Evolutionary conservation across 2,113 vertebrate species (phyloP).

Genomic region (Falco punctatus): DNA sequence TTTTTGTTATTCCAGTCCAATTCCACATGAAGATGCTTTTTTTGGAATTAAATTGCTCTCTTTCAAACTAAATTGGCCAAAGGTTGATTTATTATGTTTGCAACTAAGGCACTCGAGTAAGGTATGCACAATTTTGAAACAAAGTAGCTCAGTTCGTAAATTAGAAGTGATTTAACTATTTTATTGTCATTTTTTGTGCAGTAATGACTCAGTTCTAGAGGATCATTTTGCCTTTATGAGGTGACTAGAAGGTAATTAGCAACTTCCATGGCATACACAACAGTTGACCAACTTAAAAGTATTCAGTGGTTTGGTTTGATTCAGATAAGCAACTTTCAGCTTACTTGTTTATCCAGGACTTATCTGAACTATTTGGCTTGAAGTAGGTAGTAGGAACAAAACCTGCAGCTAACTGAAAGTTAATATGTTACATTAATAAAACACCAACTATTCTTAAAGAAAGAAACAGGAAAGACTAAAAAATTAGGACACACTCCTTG

Average conservation of each 20-base stretch:
- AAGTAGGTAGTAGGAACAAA: slow-evolving; percentile 33
- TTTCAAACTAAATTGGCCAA: not conserved
- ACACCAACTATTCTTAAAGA: not conserved
- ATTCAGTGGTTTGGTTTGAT: slow-evolving; percentile 5
- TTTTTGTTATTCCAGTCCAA: not conserved
- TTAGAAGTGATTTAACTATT: not conserved
- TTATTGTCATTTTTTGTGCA: not conserved
- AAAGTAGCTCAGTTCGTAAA: not conserved
- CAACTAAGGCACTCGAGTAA: not conserved
- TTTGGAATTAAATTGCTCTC: not conserved
- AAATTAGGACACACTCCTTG: not conserved
- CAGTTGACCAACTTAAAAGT: slow-evolving; percentile 30
- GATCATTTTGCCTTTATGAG: not conserved
- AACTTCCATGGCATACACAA: not conserved
- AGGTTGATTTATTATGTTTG: not conserved
- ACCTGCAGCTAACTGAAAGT: not conserved
- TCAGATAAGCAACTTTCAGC: slow-evolving; percentile 51
- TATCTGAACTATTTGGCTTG: slow-evolving; percentile 41
- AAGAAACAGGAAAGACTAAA: slow-evolving; percentile 18
- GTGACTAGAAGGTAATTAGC: not conserved
- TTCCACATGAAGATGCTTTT: not conserved
- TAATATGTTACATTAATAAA: slow-evolving; percentile 63
- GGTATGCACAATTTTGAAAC: not conserved
- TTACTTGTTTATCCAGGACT: slow-evolving; percentile 35
- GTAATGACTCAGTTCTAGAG: not conserved